Percentiles rank a stretch among this genome's conserved stretches.
phyloP scores from a whole-genome alignment of 2,888 invertebrate species.

The Seira musarum region DNA sequence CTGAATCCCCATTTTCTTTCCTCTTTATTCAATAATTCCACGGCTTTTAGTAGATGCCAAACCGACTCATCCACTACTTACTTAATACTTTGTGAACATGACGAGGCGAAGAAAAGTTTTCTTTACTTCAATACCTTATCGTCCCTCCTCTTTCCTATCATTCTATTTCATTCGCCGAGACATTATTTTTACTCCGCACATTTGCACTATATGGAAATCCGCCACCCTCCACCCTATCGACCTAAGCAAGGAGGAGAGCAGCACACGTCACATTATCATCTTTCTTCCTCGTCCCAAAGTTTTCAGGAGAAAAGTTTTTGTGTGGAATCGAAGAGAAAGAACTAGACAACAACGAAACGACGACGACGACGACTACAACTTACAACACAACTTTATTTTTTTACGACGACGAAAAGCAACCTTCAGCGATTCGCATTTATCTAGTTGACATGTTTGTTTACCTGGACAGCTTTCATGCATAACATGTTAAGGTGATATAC shows the following conservation, averaged over 20 bases:
- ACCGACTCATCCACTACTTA: not conserved
- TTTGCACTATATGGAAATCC: not conserved
- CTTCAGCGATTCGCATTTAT: constrained; percentile 26
- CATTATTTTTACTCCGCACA: not conserved
- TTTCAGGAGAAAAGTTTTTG: not conserved
- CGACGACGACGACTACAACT: too few species aligned
- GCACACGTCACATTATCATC: not conserved
- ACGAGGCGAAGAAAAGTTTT: not conserved
- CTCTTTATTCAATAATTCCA: not conserved
- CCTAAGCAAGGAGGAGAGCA: not conserved
- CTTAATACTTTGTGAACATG: not conserved
- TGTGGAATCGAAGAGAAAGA: not conserved
- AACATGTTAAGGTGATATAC: too few species aligned
- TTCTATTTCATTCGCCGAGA: not conserved
- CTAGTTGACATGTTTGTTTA: constrained; percentile 46
- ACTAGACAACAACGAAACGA: not conserved
- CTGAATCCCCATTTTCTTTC: not conserved
- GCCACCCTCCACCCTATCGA: not conserved
- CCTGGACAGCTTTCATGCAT: constrained; percentile 12
- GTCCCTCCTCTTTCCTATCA: not conserved
- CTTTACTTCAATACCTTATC: not conserved
- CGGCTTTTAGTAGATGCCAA: not conserved
- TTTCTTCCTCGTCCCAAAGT: not conserved
- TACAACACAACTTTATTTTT: not conserved
- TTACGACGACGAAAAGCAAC: not conserved